Base-by-base conservation (phyloP, 2,888 invertebrate genomes). In the Euclidia mi region DNA sequence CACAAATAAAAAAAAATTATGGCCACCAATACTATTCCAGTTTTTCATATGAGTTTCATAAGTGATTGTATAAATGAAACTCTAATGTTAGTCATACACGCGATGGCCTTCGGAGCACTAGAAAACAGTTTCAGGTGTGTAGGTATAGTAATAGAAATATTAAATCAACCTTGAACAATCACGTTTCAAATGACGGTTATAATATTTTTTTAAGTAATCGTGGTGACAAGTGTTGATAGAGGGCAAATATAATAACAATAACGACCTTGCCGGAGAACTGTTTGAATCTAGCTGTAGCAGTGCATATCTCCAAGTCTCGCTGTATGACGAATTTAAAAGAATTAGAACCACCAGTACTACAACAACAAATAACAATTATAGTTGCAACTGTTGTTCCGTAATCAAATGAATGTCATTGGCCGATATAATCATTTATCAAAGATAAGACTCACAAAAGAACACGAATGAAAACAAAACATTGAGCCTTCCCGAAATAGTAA, bases 111-210 rank as follows among this genome's bases (percentile, higher is more conserved):
- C 53, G 6, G n/a, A 10, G 12, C 11, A 11, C 10, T 56, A 48
- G 25, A 52, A 47, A 63, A 43, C 28, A 40, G 48, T 73, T 68
- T 57, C 46, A 66, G 63, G 43, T 51, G n/a, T n/a, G n/a, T n/a
- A n/a, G n/a, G n/a, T n/a, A 44, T 29, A 29, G 29, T 52, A 49
- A 43, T 71, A 56, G 60, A 66, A 71, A 66, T 67, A 59, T 29
- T 38, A 47, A 43, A 11, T 3, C 20, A 34, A 53, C 72, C 76
- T 72, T 51, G 59, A 15, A 9, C 25, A 9, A 41, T 28, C 14
- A 18, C 20, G 35, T 62, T 46, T 45, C 38, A 46, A 50, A 62
- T 48, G 43, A 56, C 42, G 38, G 28, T 48, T 38, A 49, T 40
- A 43, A 18, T 47, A 45, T 35, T 42, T 35, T 42, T 35, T 40